Evolutionary conservation across 2,113 vertebrate genomes (phyloP), one percentile per base, ranked within the genome.

Genomic region (Sylvia atricapilla): DNA sequence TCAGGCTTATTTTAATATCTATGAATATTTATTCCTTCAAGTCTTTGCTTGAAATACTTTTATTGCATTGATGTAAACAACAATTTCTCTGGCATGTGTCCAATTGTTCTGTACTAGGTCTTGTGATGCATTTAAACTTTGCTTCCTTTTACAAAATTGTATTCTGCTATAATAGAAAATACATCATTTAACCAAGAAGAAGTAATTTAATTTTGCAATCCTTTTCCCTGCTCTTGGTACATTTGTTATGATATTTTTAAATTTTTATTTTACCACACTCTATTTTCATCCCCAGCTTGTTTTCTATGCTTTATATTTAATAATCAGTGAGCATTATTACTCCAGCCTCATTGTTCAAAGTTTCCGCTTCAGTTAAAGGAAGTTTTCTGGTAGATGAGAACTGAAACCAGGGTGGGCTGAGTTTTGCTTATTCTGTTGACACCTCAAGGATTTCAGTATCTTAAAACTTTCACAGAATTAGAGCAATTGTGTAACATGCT

Each of bases 21-120:
- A 94, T 92, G 88, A 95, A 94, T 95, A 95, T 97, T 96, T 97
- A 97, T 95, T 94, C 59, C 90, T 97, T 81, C 88, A 78, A 86
- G 74, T 8, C 88, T 93, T 96, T 90, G 77, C 85, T 93, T 1
- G 0, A 95, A 89, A 91, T 92, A 84, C 49, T 96, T 97, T 91
- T 87, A 96, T 90, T 92, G 87, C 89, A 68, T 90, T 94, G 77
- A 77, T 78, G 79, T 84, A 92, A 90, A 95, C 67, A 96, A 90
- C 85, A 85, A 96, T 90, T 95, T 91, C 86, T 84, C 91, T 91
- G 85, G 90, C 90, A 55, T 90, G 66, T 79, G 89, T 60, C 88
- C 92, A 96, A 90, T 91, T 89, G 83, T 88, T 92, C 88, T 66
- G 55, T 30, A 37, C 41, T 52, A 21, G 19, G 46, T 66, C 80